Percentiles rank a stretch among this genome's conserved stretches.
Evolutionary conservation across 1,140 invertebrate species (phyloP).

Genomic region (Grapholita molesta): DNA sequence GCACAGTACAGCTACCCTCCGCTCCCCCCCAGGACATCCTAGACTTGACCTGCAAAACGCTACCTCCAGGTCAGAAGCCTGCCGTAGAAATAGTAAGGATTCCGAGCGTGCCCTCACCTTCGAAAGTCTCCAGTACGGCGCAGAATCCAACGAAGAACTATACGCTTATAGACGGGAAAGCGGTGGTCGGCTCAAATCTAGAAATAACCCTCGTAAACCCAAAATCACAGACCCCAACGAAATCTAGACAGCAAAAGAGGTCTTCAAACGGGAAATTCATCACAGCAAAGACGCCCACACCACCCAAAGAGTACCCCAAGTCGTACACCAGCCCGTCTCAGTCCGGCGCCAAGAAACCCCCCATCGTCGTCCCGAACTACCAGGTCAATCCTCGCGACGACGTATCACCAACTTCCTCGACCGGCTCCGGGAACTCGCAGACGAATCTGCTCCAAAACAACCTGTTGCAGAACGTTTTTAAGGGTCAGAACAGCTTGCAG

Average conservation of each 20-base stretch:
- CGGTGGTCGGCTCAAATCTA: constrained; percentile 77
- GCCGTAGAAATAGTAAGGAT: constrained; percentile 75
- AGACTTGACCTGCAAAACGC: constrained; percentile 71
- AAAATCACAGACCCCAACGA: constrained; percentile 50
- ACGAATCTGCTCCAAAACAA: constrained; percentile 30
- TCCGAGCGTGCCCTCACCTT: constrained; percentile 43
- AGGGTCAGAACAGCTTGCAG: constrained; percentile 37
- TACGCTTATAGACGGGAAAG: constrained; percentile 54
- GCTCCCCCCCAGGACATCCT: constrained; percentile 66
- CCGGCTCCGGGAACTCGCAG: constrained; percentile 33
- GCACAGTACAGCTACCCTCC: constrained; percentile 21
- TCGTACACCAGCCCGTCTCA: constrained; percentile 34
- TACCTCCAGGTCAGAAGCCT: constrained; percentile 50
- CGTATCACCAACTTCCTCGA: constrained; percentile 40
- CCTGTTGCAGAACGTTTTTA: constrained; percentile 35
- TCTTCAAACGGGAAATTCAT: constrained; percentile 70
- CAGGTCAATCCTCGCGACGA: constrained; percentile 42
- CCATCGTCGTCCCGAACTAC: constrained; percentile 57
- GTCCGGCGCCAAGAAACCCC: constrained; percentile 40
- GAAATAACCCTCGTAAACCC: constrained; percentile 80
- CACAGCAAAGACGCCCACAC: constrained; percentile 58
- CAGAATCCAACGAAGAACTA: constrained; percentile 69
- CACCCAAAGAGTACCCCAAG: constrained; percentile 49
- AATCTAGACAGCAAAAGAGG: constrained; percentile 54
- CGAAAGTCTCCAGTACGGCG: constrained; percentile 37